Evolutionary conservation across 2,888 invertebrate species (phyloP), one percentile per base, ranked within the genome.

Genomic region (Dione vanillae): DNA sequence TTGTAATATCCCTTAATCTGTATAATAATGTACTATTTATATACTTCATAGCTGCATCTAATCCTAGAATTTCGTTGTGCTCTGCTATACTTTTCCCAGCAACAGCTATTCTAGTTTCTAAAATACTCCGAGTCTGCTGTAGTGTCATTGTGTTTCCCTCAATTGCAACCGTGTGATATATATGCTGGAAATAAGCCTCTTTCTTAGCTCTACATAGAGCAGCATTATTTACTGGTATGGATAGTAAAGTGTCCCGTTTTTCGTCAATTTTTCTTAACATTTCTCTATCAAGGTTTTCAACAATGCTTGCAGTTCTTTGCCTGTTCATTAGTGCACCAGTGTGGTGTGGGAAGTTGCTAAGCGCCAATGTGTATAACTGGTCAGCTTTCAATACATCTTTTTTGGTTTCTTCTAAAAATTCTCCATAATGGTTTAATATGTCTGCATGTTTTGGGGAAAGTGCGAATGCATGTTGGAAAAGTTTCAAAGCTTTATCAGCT

Each of bases 71-170:
- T 93, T 99, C 99, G 93, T 99, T 99, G 85, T 99, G 99, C 83
- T 99, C 99, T 78, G 97, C 95, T 64, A 99, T 96, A 83, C 98
- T 98, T 89, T 99, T 99, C 0, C 98, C 97, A 65, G 95, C 95
- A 0, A 98, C 96, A 0, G 93, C 93, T 78, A 93, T 83, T 70
- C 92, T 95, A 0, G 99, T 99, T 90, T 99, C 99, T 27, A 99
- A 94, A 73, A 99, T 96, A 70, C 97, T 97, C 76, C 98, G 94
- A 0, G 99, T 97, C 87, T 99, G 98, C 27, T 97, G 96, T 52
- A 99, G 92, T 2, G 97, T 97, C 96, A 99, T 97, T 0, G 99
- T 99, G 84, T 99, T 99, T 0, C 99, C 99, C 91, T 99, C 99
- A 76, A 99, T 98, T 35, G 98, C 99, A 20, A 98, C 98, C 0